Evolutionary conservation across 1,140 invertebrate genomes (phyloP).

Genomic region (Ips nitidus): DNA sequence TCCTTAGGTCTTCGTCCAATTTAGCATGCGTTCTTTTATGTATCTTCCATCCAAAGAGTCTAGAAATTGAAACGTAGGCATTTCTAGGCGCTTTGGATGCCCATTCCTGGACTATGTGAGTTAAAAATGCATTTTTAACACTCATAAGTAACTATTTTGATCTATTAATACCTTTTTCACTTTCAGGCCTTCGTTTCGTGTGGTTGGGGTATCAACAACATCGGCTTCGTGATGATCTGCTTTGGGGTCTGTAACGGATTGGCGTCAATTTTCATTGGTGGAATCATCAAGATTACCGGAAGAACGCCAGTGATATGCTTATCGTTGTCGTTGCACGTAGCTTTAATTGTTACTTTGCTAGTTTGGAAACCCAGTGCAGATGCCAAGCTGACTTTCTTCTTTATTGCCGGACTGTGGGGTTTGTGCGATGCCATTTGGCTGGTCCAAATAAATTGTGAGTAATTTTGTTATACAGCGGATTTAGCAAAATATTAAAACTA

Average conservation of each 20-base stretch:
- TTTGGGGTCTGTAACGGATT: slow-evolving; percentile 84
- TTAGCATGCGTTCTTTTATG: no score
- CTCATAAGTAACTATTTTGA: no score
- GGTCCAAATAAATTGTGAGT: slow-evolving; percentile 89
- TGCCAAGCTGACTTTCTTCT: slow-evolving; percentile 74
- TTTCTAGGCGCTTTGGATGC: no score
- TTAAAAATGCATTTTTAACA: no score
- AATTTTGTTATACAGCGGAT: not conserved
- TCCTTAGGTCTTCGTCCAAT: no score
- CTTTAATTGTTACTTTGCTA: slow-evolving; percentile 65
- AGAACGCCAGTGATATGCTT: slow-evolving; percentile 74
- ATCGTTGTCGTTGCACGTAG: slow-evolving; percentile 70
- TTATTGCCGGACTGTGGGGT: slow-evolving; percentile 87
- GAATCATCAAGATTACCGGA: slow-evolving; percentile 78
- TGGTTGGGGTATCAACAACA: slow-evolving; percentile 83
- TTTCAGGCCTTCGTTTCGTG: slow-evolving; percentile 86
- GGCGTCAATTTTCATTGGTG: slow-evolving; percentile 76
- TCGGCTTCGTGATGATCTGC: slow-evolving; percentile 91
- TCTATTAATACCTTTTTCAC: not conserved
- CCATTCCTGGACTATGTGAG: no score
- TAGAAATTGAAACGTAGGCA: no score
- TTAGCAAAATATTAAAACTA: no score
- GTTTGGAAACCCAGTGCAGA: slow-evolving; percentile 75
- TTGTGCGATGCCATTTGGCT: slow-evolving; percentile 91
- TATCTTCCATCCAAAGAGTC: no score